phyloP scores from a whole-genome alignment of 2,113 vertebrate species.

The Argyrosomus japonicus region DNA sequence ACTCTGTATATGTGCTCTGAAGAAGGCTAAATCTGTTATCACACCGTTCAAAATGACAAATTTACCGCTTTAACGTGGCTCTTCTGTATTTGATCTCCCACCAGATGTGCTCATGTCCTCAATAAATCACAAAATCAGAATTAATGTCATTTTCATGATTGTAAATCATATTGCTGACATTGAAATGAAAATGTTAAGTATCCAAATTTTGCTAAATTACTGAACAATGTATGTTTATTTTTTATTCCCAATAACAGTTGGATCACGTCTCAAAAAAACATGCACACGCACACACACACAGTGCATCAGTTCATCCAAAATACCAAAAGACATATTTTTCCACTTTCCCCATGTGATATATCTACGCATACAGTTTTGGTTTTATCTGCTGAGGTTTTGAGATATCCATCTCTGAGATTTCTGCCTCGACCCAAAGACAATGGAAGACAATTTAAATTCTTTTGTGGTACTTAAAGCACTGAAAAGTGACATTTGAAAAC shows the following conservation, averaged over 20 bases:
- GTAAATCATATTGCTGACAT: neutral
- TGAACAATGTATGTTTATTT: constrained; percentile 15
- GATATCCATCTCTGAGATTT: constrained; percentile 53
- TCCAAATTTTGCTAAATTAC: constrained; percentile 11
- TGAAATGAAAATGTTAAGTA: neutral
- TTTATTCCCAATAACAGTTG: neutral
- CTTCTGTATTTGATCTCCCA: neutral
- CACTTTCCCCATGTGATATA: constrained; percentile 33
- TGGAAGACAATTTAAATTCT: constrained; percentile 45
- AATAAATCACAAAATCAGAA: neutral
- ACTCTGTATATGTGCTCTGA: neutral
- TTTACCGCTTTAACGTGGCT: neutral
- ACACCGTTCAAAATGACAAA: neutral
- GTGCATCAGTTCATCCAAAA: constrained; percentile 7
- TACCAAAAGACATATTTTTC: constrained; percentile 49
- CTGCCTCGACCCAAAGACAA: constrained; percentile 52
- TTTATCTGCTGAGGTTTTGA: constrained; percentile 52
- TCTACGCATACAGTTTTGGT: constrained; percentile 28
- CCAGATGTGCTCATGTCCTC: neutral
- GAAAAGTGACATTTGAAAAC: constrained; percentile 61
- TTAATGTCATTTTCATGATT: neutral
- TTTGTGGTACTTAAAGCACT: constrained; percentile 36
- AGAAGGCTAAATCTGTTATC: neutral
- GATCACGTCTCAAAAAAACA: constrained; percentile 5
- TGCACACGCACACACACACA: neutral